Conservation (phyloP, 37 sponge, comb jelly and placozoan genomes). For the Cladorhizidae sp. region DNA sequence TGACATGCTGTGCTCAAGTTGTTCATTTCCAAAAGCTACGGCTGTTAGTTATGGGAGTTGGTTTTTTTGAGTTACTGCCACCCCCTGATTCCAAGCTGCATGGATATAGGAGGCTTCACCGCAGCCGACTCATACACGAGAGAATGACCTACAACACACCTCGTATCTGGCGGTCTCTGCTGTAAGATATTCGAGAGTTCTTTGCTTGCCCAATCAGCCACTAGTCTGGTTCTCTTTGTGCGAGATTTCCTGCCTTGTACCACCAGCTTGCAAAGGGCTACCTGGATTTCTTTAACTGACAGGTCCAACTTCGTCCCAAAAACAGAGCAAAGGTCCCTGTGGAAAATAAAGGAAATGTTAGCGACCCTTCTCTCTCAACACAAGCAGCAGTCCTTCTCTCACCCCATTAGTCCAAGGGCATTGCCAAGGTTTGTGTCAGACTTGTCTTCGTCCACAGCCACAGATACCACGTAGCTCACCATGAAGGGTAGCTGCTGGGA, state of each 20-base stretch:
- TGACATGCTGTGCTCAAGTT: too few relatives aligned
- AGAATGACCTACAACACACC: too few relatives aligned
- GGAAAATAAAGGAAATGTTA: background rate
- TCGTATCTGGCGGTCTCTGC: slow-evolving; percentile 12
- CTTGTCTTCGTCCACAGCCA: slow-evolving; percentile 82
- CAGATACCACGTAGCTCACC: slow-evolving; percentile 57
- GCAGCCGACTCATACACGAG: too few relatives aligned
- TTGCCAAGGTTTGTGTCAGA: slow-evolving; percentile 72
- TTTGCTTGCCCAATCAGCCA: slow-evolving; percentile 82
- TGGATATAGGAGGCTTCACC: too few relatives aligned
- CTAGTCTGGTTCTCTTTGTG: slow-evolving; percentile 70
- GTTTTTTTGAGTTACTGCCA: too few relatives aligned
- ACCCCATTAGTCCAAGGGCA: slow-evolving; percentile 92
- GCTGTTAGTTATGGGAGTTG: too few relatives aligned
- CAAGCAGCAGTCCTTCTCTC: background rate
- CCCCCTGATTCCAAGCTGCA: too few relatives aligned
- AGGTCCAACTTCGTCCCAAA: slow-evolving; percentile 45
- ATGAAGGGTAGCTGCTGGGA: slow-evolving; percentile 78
- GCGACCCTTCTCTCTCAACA: background rate
- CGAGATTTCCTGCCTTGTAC: slow-evolving; percentile 67
- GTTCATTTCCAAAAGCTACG: too few relatives aligned
- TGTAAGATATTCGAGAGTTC: slow-evolving; percentile 43
- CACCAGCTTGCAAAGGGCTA: slow-evolving; percentile 63
- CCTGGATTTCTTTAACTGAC: slow-evolving; percentile 3
- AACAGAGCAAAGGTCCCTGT: slow-evolving; percentile 61